Evolutionary conservation across 2,113 vertebrate genomes (phyloP).

Genomic region (Hyaena hyaena): DNA sequence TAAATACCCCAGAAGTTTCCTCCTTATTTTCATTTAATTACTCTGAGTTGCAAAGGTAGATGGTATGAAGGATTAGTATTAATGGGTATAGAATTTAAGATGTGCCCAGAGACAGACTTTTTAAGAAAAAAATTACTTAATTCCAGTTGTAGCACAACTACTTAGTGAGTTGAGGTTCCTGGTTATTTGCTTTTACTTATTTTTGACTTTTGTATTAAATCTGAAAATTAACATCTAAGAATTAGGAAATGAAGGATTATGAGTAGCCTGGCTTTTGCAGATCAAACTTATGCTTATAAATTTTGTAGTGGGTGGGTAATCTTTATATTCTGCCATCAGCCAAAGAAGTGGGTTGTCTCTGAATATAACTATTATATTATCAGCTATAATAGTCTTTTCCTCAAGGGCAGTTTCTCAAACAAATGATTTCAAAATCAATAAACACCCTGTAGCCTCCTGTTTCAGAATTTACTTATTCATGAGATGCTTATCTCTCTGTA

Average conservation of each 20-base stretch:
- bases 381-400: conserved; percentile 86
- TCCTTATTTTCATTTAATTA: conserved; percentile 34
- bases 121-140: background rate
- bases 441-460: conserved; percentile 78
- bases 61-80: background rate
- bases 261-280: background rate
- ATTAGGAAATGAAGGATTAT: conserved; percentile 48
- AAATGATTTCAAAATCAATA: conserved; percentile 88
- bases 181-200: conserved; percentile 34
- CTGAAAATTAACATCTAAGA: conserved; percentile 28
- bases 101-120: background rate
- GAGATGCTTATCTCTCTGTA: conserved; percentile 85
- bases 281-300: conserved; percentile 51
- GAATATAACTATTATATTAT: conserved; percentile 85
- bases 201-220: conserved; percentile 41
- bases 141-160: background rate
- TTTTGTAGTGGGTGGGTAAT: conserved; percentile 52
- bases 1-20: background rate
- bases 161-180: conserved; percentile 6
- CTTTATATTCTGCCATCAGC: conserved; percentile 81
- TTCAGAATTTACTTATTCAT: conserved; percentile 89
- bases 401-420: conserved; percentile 85
- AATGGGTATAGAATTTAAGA: background rate
- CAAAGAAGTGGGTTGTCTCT: conserved; percentile 81
- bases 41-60: background rate